These are phyloP conservation scores for Apis dorsata DNA, from an alignment of 1,140 invertebrate genomes.

Conservation along the genomic window DNA sequence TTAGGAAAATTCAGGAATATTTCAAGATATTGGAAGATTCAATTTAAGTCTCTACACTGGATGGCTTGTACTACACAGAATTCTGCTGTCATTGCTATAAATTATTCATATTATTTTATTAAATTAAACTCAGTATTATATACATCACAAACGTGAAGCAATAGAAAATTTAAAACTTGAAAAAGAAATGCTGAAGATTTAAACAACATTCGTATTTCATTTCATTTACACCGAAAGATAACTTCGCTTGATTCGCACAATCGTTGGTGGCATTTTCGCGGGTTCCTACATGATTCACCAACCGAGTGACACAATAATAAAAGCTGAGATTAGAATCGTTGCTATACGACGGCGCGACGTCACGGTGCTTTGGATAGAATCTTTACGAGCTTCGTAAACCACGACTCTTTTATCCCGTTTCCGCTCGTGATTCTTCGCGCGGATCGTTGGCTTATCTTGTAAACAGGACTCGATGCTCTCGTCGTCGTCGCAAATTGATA, in stretches of 20 bases:
- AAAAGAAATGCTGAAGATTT: too few relatives aligned
- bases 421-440: slow-evolving; percentile 26
- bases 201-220: too few relatives aligned
- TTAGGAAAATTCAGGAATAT: too few relatives aligned
- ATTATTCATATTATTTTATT: too few relatives aligned
- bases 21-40: too few relatives aligned
- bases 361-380: slow-evolving; percentile 48
- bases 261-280: slow-evolving; percentile 25
- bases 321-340: slow-evolving; percentile 59
- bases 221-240: too few relatives aligned
- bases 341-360: slow-evolving; percentile 19
- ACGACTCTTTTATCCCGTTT: slow-evolving; percentile 47
- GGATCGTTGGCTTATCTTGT: slow-evolving; percentile 42
- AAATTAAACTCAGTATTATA: too few relatives aligned
- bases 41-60: too few relatives aligned
- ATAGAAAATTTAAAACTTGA: too few relatives aligned
- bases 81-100: too few relatives aligned
- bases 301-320: slow-evolving; percentile 9
- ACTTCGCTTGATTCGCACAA: neutral
- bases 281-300: neutral
- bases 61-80: too few relatives aligned
- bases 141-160: too few relatives aligned
- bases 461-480: neutral
- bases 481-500: slow-evolving; percentile 15
- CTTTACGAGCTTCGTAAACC: slow-evolving; percentile 60